These are phyloP conservation scores for Scalopus aquaticus DNA, from an alignment of 2,113 vertebrate species.

Conservation along the genomic window DNA sequence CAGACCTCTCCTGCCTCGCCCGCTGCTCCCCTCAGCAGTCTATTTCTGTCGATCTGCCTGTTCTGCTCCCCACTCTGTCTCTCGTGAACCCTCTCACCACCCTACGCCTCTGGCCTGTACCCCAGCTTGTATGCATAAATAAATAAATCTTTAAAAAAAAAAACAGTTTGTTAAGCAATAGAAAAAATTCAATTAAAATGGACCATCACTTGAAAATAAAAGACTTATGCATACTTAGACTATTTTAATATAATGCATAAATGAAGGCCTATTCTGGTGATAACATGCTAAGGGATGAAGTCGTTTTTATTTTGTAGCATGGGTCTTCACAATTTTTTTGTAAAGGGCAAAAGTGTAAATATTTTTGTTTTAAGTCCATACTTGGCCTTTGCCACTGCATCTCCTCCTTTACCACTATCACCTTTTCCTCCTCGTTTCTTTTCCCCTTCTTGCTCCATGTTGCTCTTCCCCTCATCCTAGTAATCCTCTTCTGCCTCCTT, in stretches of 20 bases:
- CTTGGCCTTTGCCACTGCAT: background rate
- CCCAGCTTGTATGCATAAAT: no score
- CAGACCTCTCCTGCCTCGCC: no score
- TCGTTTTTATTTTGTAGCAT: background rate
- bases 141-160: no score
- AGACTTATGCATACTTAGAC: background rate
- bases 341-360: background rate
- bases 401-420: background rate
- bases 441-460: no score
- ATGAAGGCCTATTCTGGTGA: background rate
- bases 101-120: no score
- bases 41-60: no score
- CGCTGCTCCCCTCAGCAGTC: no score
- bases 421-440: accelerated
- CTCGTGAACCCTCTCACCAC: no score
- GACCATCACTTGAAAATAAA: background rate
- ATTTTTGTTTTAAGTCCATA: background rate
- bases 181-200: background rate
- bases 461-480: background rate
- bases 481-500: background rate
- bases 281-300: background rate
- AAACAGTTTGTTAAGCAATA: background rate
- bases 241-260: background rate
- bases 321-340: background rate
- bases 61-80: no score